Base-by-base conservation (phyloP, 2,888 invertebrate species). In the Lydus trimaculatus region DNA sequence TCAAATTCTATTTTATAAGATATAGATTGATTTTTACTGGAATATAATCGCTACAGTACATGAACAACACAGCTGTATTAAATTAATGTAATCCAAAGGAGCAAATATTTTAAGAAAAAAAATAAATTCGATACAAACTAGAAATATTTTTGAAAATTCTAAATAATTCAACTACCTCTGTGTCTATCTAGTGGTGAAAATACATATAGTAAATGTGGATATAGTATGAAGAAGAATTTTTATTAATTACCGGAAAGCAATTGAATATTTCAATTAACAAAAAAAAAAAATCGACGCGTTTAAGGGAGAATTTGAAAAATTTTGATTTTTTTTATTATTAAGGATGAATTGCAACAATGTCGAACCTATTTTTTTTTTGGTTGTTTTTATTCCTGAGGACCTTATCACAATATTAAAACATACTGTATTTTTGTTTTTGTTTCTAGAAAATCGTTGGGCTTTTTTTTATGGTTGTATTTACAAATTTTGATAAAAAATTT, bases 341-440 rank as follows among this genome's bases (percentile, higher is more conserved):
- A 77, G 74, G 74, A 81, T 82, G 79, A 80, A 78, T 73, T 75
- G 78, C 71, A 76, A 81, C 80, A 82, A 84, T 81, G 81, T 81
- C 82, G 77, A 80, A 80, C 77, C 76, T 79, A 77, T 80, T 28
- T 28, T 52, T 43, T 17, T 43, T n/a, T 43, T 43, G 9, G n/a
- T 43, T 43, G n/a, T 9, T n/a, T n/a, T 2, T 43, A 33, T 83
- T 83, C 85, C 85, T 85, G 85, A 85, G 85, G 84, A 84, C 83
- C 82, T 82, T 85, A 85, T 85, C 85, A 85, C 85, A 84, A 79
- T 83, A 81, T 79, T 78, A 74, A 33, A 75, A 79, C 74, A 73
- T 75, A 78, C 76, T 75, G 76, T 74, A 71, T 69, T 66, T 64
- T 58, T 52, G 52, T 52, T 52, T 52, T 23, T 28, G 23, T 52